These are phyloP conservation scores for Dascillus cervinus DNA, from an alignment of 2,888 invertebrate genomes.

Conservation along the genomic window DNA sequence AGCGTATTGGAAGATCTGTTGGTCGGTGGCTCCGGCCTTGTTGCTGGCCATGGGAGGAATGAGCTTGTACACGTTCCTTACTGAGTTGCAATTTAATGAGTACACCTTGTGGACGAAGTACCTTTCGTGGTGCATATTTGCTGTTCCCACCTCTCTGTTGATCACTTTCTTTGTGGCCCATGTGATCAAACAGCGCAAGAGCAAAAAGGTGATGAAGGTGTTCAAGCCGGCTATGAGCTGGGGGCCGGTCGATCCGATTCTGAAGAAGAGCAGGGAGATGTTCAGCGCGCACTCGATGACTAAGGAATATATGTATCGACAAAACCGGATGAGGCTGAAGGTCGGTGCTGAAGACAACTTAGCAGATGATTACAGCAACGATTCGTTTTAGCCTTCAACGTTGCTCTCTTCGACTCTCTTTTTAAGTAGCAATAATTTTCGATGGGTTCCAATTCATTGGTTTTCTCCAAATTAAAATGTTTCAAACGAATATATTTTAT, in stretches of 20 bases:
- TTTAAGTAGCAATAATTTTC: too few species aligned
- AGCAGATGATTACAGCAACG: too few species aligned
- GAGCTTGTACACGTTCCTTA: not conserved
- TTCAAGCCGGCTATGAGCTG: constrained; percentile 23
- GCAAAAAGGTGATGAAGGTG: not conserved
- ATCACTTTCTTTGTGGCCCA: not conserved
- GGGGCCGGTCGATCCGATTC: constrained; percentile 40
- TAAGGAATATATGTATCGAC: constrained; percentile 46
- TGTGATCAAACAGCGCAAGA: not conserved
- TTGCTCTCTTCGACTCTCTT: too few species aligned
- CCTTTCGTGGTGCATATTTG: not conserved
- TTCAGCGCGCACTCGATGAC: constrained; percentile 48
- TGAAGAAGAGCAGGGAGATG: constrained; percentile 44
- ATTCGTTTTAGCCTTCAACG: too few species aligned
- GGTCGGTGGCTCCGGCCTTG: constrained; percentile 19
- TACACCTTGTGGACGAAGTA: not conserved
- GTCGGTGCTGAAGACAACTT: too few species aligned
- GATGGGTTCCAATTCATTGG: too few species aligned
- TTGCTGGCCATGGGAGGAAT: not conserved
- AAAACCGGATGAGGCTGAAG: constrained; percentile 45
- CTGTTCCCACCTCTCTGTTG: not conserved
- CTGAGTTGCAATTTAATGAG: not conserved
- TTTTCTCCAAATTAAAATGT: too few species aligned
- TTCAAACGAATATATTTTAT: too few species aligned
- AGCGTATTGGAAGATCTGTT: constrained; percentile 34